Evolutionary conservation across 2,888 invertebrate species (phyloP), one percentile per base, ranked within the genome.

Genomic region (Pristionchus entomophagus): DNA sequence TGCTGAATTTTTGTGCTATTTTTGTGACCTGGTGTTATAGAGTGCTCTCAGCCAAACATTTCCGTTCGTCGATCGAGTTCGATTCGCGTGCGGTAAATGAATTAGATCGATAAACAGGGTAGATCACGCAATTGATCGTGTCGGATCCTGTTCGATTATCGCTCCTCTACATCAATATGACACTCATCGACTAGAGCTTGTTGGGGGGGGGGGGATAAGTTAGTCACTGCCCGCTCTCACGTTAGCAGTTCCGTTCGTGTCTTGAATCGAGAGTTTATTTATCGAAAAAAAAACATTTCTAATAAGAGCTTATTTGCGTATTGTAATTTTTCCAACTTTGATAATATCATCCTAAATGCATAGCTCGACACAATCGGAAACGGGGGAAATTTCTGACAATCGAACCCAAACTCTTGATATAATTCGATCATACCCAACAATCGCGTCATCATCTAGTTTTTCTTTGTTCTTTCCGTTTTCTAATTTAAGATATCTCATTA

Each of bases 401-500:
- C n/a, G n/a, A n/a, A n/a, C n/a, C n/a, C n/a, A n/a, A n/a, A n/a
- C n/a, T 41, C 41, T 38, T 2, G n/a, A 41, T 5, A 22, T 73
- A 41, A 73, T 73, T 73, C 73, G 73, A 73, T 73, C 73, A 73
- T 73, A n/a, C 41, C 22, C n/a, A n/a, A n/a, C n/a, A 26, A 56
- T 73, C 22, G 1, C 73, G 26, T 73, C 73, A 73, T 41, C 8
- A 32, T 38, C 41, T 22, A 73, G 41, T 38, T 73, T 73, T 73
- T 73, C 22, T n/a, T 12, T 0, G 73, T 26, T 41, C 38, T 73
- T 32, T 45, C 41, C 32, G 38, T 73, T 41, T 2, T 2, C 29
- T n/a, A n/a, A n/a, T n/a, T n/a, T n/a, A n/a, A n/a, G 29, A 69
- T 8, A 19, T 32, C 22, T 38, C 22, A 73, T 45, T 38, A n/a